A percentile compares a stretch with the other conserved stretches of the same genome.
These are phyloP conservation scores for Diplolepis rosae DNA, from an alignment of 2,888 invertebrate genomes.

Conservation along the genomic window DNA sequence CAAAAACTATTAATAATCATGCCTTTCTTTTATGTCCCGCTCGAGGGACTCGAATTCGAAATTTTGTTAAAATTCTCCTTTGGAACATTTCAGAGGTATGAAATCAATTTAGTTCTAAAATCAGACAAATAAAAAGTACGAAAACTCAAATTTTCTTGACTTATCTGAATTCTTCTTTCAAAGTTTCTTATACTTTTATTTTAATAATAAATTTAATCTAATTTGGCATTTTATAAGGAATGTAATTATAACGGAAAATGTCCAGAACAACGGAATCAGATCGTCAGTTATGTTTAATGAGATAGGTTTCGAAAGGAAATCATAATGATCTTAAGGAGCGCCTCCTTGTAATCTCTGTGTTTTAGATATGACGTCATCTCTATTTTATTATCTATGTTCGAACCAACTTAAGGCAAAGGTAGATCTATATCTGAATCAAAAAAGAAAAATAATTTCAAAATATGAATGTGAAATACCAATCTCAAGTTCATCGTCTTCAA, in stretches of 20 bases:
- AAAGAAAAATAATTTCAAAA: background rate
- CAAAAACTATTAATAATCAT: too few relatives aligned
- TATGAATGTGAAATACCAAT: background rate
- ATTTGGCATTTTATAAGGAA: background rate
- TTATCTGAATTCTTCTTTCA: background rate
- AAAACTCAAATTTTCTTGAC: too few relatives aligned
- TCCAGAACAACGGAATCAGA: background rate
- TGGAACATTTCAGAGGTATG: too few relatives aligned
- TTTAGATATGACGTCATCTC: slow-evolving; percentile 27
- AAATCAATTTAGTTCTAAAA: too few relatives aligned
- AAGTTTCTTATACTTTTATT: background rate
- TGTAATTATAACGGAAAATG: slow-evolving; percentile 23
- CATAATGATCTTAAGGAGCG: slow-evolving; percentile 11
- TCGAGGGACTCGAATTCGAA: too few relatives aligned
- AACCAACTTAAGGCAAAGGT: background rate
- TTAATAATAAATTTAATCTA: background rate
- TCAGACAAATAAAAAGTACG: too few relatives aligned
- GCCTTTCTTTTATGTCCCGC: too few relatives aligned
- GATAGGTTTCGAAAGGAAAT: slow-evolving; percentile 22
- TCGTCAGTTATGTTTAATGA: background rate
- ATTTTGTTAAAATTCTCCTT: too few relatives aligned
- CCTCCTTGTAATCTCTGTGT: background rate
- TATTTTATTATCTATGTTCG: background rate
- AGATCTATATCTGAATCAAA: background rate
- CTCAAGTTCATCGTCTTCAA: slow-evolving; percentile 15